These are phyloP conservation scores for Homarus americanus DNA, from an alignment of 1,140 invertebrate species.

Conservation along the genomic window DNA sequence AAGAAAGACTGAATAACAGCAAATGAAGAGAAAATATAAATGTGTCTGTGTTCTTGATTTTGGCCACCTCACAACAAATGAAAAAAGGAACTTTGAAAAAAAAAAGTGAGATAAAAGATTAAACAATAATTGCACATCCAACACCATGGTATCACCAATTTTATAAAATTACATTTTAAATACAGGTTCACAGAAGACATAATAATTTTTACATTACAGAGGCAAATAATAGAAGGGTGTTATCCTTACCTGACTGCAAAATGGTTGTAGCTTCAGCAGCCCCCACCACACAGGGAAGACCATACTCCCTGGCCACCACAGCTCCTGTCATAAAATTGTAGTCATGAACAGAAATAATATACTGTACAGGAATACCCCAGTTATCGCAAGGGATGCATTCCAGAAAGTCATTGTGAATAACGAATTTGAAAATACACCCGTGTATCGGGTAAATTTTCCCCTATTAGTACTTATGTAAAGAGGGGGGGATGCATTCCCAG, in stretches of 20 bases:
- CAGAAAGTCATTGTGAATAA: too few species aligned
- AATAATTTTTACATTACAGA: neutral
- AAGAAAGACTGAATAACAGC: neutral
- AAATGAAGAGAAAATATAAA: too few species aligned
- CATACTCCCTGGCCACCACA: slow-evolving; percentile 92
- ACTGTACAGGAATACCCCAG: too few species aligned
- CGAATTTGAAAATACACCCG: neutral
- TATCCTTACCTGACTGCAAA: slow-evolving; percentile 83
- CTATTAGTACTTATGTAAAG: too few species aligned
- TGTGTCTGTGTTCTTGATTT: too few species aligned
- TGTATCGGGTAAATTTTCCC: neutral
- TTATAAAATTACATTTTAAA: neutral
- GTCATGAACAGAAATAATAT: neutral
- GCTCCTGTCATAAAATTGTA: slow-evolving; percentile 79
- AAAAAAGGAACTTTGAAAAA: neutral
- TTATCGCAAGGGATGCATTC: too few species aligned
- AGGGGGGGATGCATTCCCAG: too few species aligned
- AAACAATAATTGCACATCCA: neutral
- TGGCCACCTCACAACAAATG: too few species aligned
- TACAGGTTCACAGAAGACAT: neutral
- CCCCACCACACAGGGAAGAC: slow-evolving; percentile 89
- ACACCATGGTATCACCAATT: neutral
- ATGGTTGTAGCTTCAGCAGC: slow-evolving; percentile 83
- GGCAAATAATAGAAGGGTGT: neutral
- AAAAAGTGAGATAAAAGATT: neutral